Evolutionary conservation across 2,113 vertebrate species (phyloP), one percentile per base, ranked within the genome.

Genomic region (Hydrochoerus hydrochaeris): DNA sequence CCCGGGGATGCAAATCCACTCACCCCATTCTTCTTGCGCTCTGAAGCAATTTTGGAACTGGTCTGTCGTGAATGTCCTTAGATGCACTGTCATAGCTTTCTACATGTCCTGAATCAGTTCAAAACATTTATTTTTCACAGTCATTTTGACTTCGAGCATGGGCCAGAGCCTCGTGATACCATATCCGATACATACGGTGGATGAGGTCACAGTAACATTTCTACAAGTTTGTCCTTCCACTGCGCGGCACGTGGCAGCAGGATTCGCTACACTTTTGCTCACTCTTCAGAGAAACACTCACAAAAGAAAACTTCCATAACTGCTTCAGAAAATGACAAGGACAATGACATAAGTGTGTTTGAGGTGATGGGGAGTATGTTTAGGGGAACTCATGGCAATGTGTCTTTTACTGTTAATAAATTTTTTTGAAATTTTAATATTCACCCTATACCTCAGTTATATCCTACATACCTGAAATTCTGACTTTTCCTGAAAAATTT

Each of bases 401-500:
- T 80, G 49, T 54, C 49, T 35, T 54, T 54, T 35, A 80, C 3
- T 35, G 9, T 9, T 9, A 35, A 52, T 35, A 32, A 8, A 54
- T 35, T 80, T 80, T 80, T 80, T 80, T 0, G 32, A 28, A 54
- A 54, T 80, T 80, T 80, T 35, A 80, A 54, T 54, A 54, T 54
- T 80, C 8, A 22, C 17, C 30, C 10, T 52, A 52, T 80, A 35
- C 52, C 44, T 77, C 26, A 46, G 38, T 77, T 41, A 46, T 2
- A 46, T 46, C 11, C 28, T n/a, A 77, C 28, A 44, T 12, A 75
- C 41, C 49, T 54, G 35, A 80, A 84, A 89, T 24, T 57, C 75
- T 73, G 19, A 93, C 30, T 88, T 93, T n/a, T 52, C 32, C 82
- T 63, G 80, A 95, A 94, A 95, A 83, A 11, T 73, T 0, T 54